Evolutionary conservation across 2,113 vertebrate genomes (phyloP).

Genomic region (Lonchura striata): DNA sequence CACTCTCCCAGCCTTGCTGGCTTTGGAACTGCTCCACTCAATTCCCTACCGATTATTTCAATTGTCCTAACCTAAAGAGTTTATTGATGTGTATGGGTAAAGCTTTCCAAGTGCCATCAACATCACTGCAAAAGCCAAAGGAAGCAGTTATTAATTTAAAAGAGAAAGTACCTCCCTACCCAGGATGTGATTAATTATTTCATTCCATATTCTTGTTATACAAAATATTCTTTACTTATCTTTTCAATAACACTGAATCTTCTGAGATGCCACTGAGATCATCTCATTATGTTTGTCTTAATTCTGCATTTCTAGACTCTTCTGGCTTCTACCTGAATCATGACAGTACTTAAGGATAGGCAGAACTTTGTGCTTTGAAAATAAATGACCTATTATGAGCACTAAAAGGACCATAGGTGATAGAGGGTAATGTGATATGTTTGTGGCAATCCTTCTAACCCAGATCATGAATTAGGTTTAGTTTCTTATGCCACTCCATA

Average conservation of each 20-base stretch:
- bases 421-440: neutral
- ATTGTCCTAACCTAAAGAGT: neutral
- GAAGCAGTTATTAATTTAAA: neutral
- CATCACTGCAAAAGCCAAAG: neutral
- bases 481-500: constrained; percentile 11
- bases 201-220: neutral
- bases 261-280: neutral
- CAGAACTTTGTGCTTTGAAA: neutral
- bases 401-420: neutral
- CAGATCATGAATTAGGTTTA: neutral
- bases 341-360: neutral
- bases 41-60: neutral
- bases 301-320: neutral
- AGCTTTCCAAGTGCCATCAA: neutral
- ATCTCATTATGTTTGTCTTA: neutral
- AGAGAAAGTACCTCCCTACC: neutral
- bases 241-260: neutral
- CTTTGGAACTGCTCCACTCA: neutral
- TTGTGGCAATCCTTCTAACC: neutral
- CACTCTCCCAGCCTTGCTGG: neutral
- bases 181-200: constrained; percentile 9
- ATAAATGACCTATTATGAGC: neutral
- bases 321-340: neutral
- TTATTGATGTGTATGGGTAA: neutral
- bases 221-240: neutral